These are phyloP conservation scores for Drosophila teissieri DNA, from an alignment of 1,140 invertebrate genomes.

Conservation along the genomic window DNA sequence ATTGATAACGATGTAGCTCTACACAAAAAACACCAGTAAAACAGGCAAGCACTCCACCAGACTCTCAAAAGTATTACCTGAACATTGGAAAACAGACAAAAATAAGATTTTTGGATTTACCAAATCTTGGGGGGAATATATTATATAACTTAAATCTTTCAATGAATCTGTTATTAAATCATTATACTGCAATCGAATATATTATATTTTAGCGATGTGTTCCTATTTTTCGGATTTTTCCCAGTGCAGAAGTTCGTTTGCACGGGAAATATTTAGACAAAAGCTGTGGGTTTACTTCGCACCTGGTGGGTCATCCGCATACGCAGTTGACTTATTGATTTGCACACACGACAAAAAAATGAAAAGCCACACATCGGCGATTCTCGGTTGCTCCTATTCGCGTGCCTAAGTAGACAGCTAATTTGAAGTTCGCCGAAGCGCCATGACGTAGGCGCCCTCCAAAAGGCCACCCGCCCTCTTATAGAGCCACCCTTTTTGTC, in stretches of 20 bases:
- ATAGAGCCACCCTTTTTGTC: constrained; percentile 26
- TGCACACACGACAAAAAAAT: constrained; percentile 63
- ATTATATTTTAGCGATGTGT: too few relatives aligned
- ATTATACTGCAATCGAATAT: too few relatives aligned
- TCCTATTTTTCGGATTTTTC: background rate
- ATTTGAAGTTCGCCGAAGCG: constrained; percentile 75
- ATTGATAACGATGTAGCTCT: constrained; percentile 67
- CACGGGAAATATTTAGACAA: constrained; percentile 75
- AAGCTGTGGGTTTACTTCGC: constrained; percentile 42
- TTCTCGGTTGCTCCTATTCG: constrained; percentile 51
- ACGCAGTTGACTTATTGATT: constrained; percentile 76
- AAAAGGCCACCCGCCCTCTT: background rate
- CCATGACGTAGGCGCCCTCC: constrained; percentile 66
- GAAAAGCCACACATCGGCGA: constrained; percentile 50
- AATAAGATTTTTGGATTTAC: background rate
- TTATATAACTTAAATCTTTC: background rate
- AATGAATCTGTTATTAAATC: background rate
- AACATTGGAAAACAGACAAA: background rate
- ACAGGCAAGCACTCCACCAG: constrained; percentile 10
- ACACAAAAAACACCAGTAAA: constrained; percentile 8
- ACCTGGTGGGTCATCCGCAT: constrained; percentile 41
- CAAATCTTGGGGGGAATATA: too few relatives aligned
- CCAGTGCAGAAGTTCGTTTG: constrained; percentile 48
- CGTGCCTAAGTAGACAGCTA: constrained; percentile 82
- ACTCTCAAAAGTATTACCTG: background rate